A percentile compares a stretch with the other conserved stretches of the same genome.
phyloP scores from a whole-genome alignment of 2,797 vertebrate genomes.

The Notamacropus eugenii region DNA sequence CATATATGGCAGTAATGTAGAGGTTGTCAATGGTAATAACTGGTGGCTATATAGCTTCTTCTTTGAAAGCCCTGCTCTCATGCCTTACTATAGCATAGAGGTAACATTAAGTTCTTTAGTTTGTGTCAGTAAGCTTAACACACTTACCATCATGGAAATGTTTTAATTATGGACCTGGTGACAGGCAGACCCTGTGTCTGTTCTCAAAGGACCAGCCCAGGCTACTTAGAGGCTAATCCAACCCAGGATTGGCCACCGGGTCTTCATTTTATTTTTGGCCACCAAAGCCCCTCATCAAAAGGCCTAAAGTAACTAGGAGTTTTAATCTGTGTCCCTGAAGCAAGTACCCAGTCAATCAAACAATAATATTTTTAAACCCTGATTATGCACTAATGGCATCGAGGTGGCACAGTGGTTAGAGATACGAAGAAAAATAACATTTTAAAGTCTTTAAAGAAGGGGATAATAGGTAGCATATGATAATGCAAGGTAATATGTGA shows the following conservation, averaged over 20 bases:
- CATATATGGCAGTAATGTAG: not conserved
- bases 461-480: no score
- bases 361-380: not conserved
- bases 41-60: not conserved
- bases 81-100: not conserved
- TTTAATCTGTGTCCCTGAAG: not conserved
- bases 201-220: not conserved
- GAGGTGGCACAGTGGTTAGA: not conserved
- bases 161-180: not conserved
- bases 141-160: not conserved
- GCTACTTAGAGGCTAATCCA: not conserved
- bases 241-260: not conserved
- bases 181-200: not conserved
- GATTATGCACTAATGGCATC: not conserved
- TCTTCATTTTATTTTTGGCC: no score
- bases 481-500: no score
- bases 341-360: not conserved
- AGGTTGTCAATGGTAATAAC: not conserved
- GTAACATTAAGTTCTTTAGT: not conserved
- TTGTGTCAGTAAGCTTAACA: not conserved
- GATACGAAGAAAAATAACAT: no score
- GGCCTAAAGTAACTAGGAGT: not conserved
- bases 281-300: not conserved
- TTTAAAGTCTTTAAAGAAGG: no score
- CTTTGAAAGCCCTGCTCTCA: not conserved